Evolutionary conservation across 1,140 invertebrate species (phyloP).

Genomic region (Halesus radiatus): DNA sequence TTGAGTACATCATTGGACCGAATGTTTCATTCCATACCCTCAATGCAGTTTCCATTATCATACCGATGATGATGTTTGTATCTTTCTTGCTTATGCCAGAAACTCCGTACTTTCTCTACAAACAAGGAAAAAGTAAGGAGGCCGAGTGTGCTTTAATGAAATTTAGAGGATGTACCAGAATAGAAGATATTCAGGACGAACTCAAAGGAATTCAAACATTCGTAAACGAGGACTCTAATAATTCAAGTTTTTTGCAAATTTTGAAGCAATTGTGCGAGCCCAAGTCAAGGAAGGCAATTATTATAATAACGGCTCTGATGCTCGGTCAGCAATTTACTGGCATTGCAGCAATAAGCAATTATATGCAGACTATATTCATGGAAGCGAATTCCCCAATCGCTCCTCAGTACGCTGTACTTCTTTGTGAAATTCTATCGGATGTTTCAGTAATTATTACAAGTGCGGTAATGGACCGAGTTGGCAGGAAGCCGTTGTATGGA

Average conservation of each 20-base stretch:
- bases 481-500: conserved; percentile 51
- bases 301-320: conserved; percentile 51
- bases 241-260: conserved; percentile 43
- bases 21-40: conserved; percentile 59
- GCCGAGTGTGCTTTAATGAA: conserved; percentile 49
- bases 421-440: conserved; percentile 47
- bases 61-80: conserved; percentile 50
- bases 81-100: conserved; percentile 52
- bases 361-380: conserved; percentile 53
- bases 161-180: conserved; percentile 48
- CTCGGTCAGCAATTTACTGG: conserved; percentile 52
- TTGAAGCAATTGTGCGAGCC: conserved; percentile 44
- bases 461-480: conserved; percentile 46
- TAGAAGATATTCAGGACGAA: conserved; percentile 49
- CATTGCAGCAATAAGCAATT: conserved; percentile 44
- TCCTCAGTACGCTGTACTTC: conserved; percentile 43
- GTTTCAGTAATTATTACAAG: conserved; percentile 44
- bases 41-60: conserved; percentile 43
- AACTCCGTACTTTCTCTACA: conserved; percentile 53
- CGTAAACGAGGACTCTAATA: conserved; percentile 38
- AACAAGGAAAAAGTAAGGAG: conserved; percentile 45
- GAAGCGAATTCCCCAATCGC: conserved; percentile 42
- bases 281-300: conserved; percentile 49
- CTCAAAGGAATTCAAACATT: conserved; percentile 50
- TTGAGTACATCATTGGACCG: conserved; percentile 64